A percentile compares a stretch with the other conserved stretches of the same genome.
These are phyloP conservation scores for Charina bottae DNA, from an alignment of 2,113 vertebrate genomes.

Conservation along the genomic window DNA sequence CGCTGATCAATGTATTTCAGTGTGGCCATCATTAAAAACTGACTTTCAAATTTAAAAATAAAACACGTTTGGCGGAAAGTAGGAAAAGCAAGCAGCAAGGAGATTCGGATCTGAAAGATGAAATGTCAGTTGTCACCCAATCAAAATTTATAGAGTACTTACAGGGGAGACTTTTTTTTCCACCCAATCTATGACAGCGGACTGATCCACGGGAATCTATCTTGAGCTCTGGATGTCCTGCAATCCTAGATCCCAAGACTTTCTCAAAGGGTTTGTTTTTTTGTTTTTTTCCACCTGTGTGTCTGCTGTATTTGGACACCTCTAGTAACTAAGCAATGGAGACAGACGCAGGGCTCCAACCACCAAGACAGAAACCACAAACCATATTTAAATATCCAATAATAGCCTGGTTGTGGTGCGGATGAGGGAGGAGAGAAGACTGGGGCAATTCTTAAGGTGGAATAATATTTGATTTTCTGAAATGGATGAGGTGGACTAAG, in stretches of 20 bases:
- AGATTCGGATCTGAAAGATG: background rate
- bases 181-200: background rate
- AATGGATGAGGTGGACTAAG: background rate
- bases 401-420: background rate
- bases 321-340: background rate
- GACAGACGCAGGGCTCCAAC: too few relatives aligned
- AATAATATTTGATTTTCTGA: background rate
- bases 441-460: background rate
- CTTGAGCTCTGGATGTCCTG: background rate
- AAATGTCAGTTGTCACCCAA: too few relatives aligned
- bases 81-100: too few relatives aligned
- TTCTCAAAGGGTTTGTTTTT: background rate
- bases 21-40: background rate
- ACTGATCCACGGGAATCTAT: background rate
- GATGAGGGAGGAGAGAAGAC: background rate
- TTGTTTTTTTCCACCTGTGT: fast-evolving
- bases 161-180: background rate
- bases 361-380: background rate
- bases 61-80: background rate
- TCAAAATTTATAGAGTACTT: background rate
- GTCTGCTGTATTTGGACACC: background rate
- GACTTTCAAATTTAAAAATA: background rate
- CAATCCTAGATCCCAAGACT: too few relatives aligned
- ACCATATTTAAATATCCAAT: too few relatives aligned
- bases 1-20: background rate